Base-by-base conservation (phyloP, 2,888 invertebrate species). In the Bellardia bayeri region DNA sequence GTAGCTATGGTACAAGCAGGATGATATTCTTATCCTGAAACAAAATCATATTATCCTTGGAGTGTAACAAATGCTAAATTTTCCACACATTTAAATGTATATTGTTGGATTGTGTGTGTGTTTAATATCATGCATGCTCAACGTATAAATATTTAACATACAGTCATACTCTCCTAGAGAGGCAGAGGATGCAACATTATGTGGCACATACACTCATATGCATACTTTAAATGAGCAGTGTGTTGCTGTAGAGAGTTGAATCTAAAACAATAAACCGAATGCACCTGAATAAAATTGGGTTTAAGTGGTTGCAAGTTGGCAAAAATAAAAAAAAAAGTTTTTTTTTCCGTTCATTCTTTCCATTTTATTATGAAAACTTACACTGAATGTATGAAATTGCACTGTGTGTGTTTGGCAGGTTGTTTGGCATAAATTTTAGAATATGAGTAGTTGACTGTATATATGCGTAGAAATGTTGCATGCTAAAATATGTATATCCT, bases 71-170 rank as follows among this genome's bases (percentile, higher is more conserved):
- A 90, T 89, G 89, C 89, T 81, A 91, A 91, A 92, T 92, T 92
- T 92, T 92, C 91, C 91, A 91, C 92, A 92, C 92, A 91, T 91
- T 92, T 92, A 92, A 92, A 91, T 90, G 90, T 90, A 90, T 92
- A 74, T 90, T 90, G 91, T 91, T 89, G 90, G 23, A 87, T 88
- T 89, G 89, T 74, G 40, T 75, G 58, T 51, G 30, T 61, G 51
- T 0, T 75, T 66, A 78, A 72, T 51, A 79, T 58, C 54, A 71
- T 49, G 74, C 82, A 71, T 37, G 63, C 63, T 40, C 72, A 58
- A 66, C 13, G 40, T 79, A 51, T 45, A 45, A 51, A 68, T 63
- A 63, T 71, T 68, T 63, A 16, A 78, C 37, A 54, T n/a, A 33
- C 8, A 14, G 33, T 33, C 13, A n/a, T 14, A 49, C 13, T 14